These are phyloP conservation scores for Mus spicilegus DNA, from an alignment of 2,113 vertebrate species.

Conservation along the genomic window DNA sequence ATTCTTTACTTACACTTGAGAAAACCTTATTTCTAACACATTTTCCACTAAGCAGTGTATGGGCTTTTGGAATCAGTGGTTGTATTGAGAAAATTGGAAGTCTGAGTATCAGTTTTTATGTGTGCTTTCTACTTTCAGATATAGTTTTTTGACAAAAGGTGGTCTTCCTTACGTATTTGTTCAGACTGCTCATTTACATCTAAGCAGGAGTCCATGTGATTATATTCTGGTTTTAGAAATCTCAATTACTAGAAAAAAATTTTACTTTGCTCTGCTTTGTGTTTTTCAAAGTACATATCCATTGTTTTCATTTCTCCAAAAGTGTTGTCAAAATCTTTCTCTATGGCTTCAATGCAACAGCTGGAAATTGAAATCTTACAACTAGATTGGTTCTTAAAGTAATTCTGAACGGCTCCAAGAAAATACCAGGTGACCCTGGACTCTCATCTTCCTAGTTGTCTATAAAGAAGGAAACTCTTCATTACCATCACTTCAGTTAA, in stretches of 20 bases:
- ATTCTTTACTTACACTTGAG: background rate
- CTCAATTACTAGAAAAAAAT: background rate
- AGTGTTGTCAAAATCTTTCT: background rate
- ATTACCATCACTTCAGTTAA: background rate
- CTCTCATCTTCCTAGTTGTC: background rate
- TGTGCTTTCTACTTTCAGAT: background rate
- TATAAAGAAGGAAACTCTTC: background rate
- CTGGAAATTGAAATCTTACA: background rate
- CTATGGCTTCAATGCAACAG: background rate
- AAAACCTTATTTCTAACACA: constrained; percentile 8
- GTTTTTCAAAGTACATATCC: background rate
- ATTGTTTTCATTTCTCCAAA: background rate
- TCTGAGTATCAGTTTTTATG: background rate
- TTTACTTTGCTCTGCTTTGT: background rate
- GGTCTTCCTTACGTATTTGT: background rate
- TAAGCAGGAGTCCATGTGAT: background rate
- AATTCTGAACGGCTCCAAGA: background rate
- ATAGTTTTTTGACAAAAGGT: background rate
- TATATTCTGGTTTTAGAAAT: background rate
- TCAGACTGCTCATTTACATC: background rate
- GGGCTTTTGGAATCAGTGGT: background rate
- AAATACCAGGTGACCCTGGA: background rate
- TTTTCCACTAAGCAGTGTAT: background rate
- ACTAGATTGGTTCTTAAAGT: background rate
- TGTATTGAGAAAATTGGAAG: background rate